Base-by-base conservation (phyloP, 2,797 vertebrate genomes). In the Gallinago solitaria region DNA sequence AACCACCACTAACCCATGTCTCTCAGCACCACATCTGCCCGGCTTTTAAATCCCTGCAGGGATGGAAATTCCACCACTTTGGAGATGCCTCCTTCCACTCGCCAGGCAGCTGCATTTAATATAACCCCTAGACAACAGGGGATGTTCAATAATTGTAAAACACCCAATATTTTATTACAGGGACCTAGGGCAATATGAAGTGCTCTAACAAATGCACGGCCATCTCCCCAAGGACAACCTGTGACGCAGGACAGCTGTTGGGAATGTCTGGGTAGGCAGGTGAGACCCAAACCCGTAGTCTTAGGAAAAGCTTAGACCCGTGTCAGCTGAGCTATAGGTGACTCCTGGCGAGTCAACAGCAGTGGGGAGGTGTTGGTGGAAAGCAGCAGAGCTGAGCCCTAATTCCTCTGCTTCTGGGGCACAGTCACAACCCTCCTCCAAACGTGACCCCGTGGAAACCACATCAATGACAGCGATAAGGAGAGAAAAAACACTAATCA, bases 321-420 rank as follows among this genome's bases (percentile, higher is more conserved):
- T 41, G 12, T 41, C 39, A 41, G 39, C 39, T 41, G 74, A 74
- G 51, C 56, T n/a, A 20, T 13, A 63, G 65, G 43, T 18, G 53
- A 53, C 32, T 70, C 60, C 67, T 41, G 2, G 1, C 0, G 4
- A 50, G 41, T 45, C 16, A 21, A 1, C 15, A 57, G 33, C 13
- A 54, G 70, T 16, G 28, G 32, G 80, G 48, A 71, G 61, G 71
- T 6, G 9, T 48, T 8, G 23, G 48, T 41, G 56, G 53, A 16
- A 74, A 75, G 51, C 43, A 81, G 90, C 7, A 45, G 68, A 79
- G 63, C 59, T n/a, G 47, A 63, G 60, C 16, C 21, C 14, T 50
- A 12, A 6, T 45, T 17, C 28, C 32, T 81, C 25, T 43, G 9
- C 21, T 69, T 35, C 75, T 48, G 54, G 20, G 65, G 32, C 71